Evolutionary conservation across 1,140 invertebrate species (phyloP), one percentile per base, ranked within the genome.

Genomic region (Argopecten irradians): DNA sequence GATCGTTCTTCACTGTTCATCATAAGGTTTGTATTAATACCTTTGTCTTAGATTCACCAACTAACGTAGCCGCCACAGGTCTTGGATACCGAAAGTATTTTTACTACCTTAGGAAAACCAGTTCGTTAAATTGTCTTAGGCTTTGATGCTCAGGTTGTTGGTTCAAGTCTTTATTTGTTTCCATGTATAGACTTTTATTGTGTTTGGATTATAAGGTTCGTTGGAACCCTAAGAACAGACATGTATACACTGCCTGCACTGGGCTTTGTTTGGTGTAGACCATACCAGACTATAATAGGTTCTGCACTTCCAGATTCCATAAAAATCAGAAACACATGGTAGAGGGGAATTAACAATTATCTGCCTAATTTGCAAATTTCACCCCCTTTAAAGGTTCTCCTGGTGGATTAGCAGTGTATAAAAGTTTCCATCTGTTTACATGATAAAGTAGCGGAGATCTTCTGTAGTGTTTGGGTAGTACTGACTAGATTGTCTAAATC

Each of bases 291-390:
- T 71, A 71, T 71, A 28, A 71, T 71, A 71, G 55, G 55, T 1
- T 71, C 55, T 71, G 55, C 55, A 71, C 55, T 71, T 71, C 22
- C 55, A 71, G 55, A 71, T 71, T 71, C 55, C 55, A 71, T 71
- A 71, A 71, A 71, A 71, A 71, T 71, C 5, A 71, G 55, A n/a
- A 71, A 71, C 55, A 71, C 55, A 71, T 71, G 55, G 8, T n/a
- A n/a, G 28, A 71, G n/a, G 22, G 28, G 55, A 71, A 71, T 71
- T 71, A 71, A 71, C 55, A 71, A 71, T 71, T 71, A 71, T 71
- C 55, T 71, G 55, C 55, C 55, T 71, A 71, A 71, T 71, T 71
- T 71, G n/a, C 55, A 71, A 28, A 71, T 71, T 71, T 71, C 55
- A 71, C 16, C 55, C 55, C 55, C 55, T 71, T 71, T 71, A 71